A percentile compares a stretch with the other conserved stretches of the same genome.
Evolutionary conservation across 2,888 invertebrate species (phyloP).

Genomic region (Erebia palarica): DNA sequence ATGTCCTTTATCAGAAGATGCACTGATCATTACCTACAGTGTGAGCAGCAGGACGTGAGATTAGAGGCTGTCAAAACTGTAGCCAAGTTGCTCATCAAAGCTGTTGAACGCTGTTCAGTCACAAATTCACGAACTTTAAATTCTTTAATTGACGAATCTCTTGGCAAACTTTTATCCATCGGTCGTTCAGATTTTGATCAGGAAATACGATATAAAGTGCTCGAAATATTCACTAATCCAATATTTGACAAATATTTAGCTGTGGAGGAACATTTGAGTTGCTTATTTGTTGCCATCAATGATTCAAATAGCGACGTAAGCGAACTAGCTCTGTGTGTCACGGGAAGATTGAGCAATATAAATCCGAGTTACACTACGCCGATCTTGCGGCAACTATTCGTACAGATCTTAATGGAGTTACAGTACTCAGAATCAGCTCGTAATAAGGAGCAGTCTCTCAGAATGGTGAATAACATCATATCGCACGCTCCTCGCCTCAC

Average conservation of each 20-base stretch:
- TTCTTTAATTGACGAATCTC: constrained; percentile 94
- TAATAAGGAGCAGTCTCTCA: constrained; percentile 97
- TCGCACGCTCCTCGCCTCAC: constrained; percentile 96
- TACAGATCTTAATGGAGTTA: constrained; percentile 95
- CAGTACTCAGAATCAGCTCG: constrained; percentile 97
- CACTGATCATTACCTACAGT: constrained; percentile 94
- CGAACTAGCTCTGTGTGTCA: constrained; percentile 95
- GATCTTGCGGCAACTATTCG: constrained; percentile 93
- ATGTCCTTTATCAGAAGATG: constrained; percentile 96
- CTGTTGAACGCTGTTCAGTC: constrained; percentile 85
- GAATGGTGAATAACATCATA: constrained; percentile 97
- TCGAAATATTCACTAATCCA: constrained; percentile 93
- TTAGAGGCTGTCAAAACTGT: constrained; percentile 97
- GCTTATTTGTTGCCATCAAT: constrained; percentile 96
- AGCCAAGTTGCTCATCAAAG: constrained; percentile 92
- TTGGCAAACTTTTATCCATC: constrained; percentile 94
- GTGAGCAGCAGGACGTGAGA: constrained; percentile 93
- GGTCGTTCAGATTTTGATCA: constrained; percentile 98
- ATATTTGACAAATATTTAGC: constrained; percentile 97
- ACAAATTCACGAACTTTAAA: constrained; percentile 92
- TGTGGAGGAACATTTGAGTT: constrained; percentile 96
- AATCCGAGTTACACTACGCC: constrained; percentile 99
- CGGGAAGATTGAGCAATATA: constrained; percentile 94
- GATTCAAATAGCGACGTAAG: constrained; percentile 98
- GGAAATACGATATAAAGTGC: constrained; percentile 95